Evolutionary conservation across 2,113 vertebrate genomes (phyloP), one percentile per base, ranked within the genome.

Genomic region (Zosterops lateralis): DNA sequence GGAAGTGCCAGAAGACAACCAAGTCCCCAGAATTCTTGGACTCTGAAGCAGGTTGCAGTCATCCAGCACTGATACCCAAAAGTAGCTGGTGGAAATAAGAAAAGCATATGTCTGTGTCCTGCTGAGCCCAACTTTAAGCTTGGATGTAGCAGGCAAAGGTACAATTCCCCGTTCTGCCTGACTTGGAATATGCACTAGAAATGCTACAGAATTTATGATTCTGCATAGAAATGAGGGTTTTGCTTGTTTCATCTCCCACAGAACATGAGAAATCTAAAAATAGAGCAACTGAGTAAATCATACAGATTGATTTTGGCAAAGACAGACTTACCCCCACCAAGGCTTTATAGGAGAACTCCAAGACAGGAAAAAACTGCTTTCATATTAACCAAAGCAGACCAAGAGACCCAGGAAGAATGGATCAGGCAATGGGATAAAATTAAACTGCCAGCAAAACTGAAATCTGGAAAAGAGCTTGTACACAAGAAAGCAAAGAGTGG

Each of bases 231-330:
- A 96, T 87, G 61, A 95, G 62, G 53, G 29, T 76, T 96, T 54
- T 91, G 90, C 78, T 85, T 76, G 58, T 73, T 95, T 90, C 84
- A 83, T 89, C 83, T 95, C 93, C 86, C 83, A 90, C 87, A 83
- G 87, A 92, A 70, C 70, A 96, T 71, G 77, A 95, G 60, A 42
- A 61, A 70, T 42, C 77, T 91, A 91, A 95, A 95, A 92, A 93
- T 79, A 95, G 74, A 92, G 56, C 54, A 61, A 73, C 81, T 1
- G 0, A 95, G 66, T 78, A 96, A 87, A 92, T 70, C 0, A 5
- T 47, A 82, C 66, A 73, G 91, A 96, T 70, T 83, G 70, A 81
- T 94, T 90, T 75, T 96, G 80, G 86, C 91, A 93, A 93, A 80
- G 36, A 78, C 42, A 84, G 53, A 53, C 38, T 96, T 93, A 93